These are phyloP conservation scores for Agonopterix arenella DNA, from an alignment of 2,888 invertebrate species.

Conservation along the genomic window DNA sequence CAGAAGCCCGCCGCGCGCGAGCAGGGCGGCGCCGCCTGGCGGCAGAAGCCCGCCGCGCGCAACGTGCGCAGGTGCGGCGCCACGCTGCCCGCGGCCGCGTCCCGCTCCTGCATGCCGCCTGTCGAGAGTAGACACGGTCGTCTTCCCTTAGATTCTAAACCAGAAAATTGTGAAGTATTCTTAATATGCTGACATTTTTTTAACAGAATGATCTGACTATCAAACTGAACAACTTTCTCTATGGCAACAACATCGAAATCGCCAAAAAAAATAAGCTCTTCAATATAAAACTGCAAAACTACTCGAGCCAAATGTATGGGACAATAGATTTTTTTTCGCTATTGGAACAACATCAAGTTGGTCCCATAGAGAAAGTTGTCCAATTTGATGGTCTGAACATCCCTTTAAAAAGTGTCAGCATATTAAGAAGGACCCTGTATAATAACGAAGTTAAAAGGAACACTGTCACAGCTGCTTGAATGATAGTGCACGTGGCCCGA, in stretches of 20 bases:
- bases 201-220: too few species aligned
- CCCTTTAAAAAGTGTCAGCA: not conserved
- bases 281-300: too few species aligned
- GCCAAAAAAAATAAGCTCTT: too few species aligned
- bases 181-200: too few species aligned
- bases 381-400: not conserved
- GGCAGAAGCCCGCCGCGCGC: slow-evolving; percentile 10
- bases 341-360: too few species aligned
- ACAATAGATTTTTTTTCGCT: not conserved
- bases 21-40: slow-evolving; percentile 21
- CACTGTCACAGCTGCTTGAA: not conserved
- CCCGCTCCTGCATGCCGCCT: slow-evolving; percentile 11
- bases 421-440: not conserved
- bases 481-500: too few species aligned
- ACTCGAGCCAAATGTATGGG: too few species aligned
- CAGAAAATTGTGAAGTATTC: not conserved
- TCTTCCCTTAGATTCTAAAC: not conserved
- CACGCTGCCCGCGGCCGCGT: slow-evolving; percentile 14
- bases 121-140: slow-evolving; percentile 7
- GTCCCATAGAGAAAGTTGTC: not conserved
- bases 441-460: not conserved
- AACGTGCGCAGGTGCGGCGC: slow-evolving; percentile 8
- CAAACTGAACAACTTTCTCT: too few species aligned
- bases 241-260: too few species aligned
- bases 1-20: slow-evolving; percentile 17